These are phyloP conservation scores for Corythoichthys intestinalis DNA, from an alignment of 2,113 vertebrate genomes.

Conservation along the genomic window DNA sequence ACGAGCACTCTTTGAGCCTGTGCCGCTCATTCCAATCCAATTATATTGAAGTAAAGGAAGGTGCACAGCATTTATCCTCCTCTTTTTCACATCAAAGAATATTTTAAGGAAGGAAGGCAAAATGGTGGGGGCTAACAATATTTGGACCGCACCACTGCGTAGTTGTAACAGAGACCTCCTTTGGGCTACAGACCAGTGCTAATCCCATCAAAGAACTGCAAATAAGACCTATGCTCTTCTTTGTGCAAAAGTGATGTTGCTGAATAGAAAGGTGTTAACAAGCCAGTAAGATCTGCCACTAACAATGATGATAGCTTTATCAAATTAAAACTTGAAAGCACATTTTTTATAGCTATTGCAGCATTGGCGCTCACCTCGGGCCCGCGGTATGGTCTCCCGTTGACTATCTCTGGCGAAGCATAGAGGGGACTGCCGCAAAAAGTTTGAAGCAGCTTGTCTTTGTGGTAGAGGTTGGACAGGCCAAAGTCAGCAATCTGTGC, in stretches of 20 bases:
- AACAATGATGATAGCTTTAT: constrained; percentile 5
- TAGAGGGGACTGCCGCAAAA: constrained; percentile 97
- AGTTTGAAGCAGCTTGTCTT: constrained; percentile 93
- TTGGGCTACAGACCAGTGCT: constrained; percentile 29
- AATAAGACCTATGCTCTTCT: constrained; percentile 27
- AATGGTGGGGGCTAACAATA: constrained; percentile 33
- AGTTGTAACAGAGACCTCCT: constrained; percentile 35
- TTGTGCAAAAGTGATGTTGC: constrained; percentile 19
- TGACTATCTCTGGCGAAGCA: constrained; percentile 97
- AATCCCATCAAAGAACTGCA: constrained; percentile 60
- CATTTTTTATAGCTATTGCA: neutral
- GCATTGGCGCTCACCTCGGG: constrained; percentile 80
- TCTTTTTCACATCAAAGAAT: constrained; percentile 62
- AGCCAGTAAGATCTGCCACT: constrained; percentile 1
- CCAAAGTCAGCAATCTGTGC: constrained; percentile 95
- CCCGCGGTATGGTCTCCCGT: constrained; percentile 91
- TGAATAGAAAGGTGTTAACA: constrained; percentile 19
- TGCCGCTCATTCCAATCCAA: constrained; percentile 47
- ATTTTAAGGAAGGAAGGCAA: constrained; percentile 27
- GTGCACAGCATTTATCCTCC: constrained; percentile 42
- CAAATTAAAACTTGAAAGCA: neutral
- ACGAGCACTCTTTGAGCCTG: constrained; percentile 33
- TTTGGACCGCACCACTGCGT: constrained; percentile 34
- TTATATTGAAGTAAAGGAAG: constrained; percentile 46
- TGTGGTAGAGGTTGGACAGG: constrained; percentile 94